Evolutionary conservation across 2,888 invertebrate genomes (phyloP), one percentile per base, ranked within the genome.

Genomic region (Tigriopus californicus): DNA sequence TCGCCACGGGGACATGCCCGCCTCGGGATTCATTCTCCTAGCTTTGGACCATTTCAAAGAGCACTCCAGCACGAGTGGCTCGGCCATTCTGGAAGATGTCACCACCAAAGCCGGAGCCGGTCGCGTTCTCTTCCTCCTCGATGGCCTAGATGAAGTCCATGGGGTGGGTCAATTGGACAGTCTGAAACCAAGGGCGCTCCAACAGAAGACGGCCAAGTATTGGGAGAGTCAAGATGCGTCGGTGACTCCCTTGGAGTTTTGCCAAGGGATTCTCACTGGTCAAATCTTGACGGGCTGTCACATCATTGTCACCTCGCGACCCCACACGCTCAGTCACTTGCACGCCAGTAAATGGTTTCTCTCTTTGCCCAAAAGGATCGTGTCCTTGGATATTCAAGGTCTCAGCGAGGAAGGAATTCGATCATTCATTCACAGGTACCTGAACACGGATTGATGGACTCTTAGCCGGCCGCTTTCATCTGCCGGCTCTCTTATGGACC

Each of bases 351-450:
- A 52, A 24, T 59, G 59, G 59, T 59, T 59, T 20, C 33, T 49
- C 13, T 33, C 40, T 20, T 41, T 59, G 40, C 48, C 56, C 13
- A 59, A 59, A 15, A 15, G 51, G 22, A 18, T 59, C 15, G 48
- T 59, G 42, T 40, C 52, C 24, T 25, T 59, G 2, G 59, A 59
- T 42, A 59, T 59, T 41, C 59, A 59, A 52, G 59, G 59, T 12
- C 41, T 59, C 15, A 56, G 56, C 24, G 56, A 56, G 13, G 56
- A 56, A 33, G 56, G 56, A 10, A 46, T 56, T 15, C 25, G 18
- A 20, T 56, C 56, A 13, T 56, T 56, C 46, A 56, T 56, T 25
- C 56, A 56, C 44, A 56, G 56, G 56, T 56, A 56, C 46, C 33
- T 33, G 33, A 33, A 5, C 33, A 33, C 4, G 3, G 33, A 33